Evolutionary conservation across 2,888 invertebrate species (phyloP).

Genomic region (Athalia cordata): DNA sequence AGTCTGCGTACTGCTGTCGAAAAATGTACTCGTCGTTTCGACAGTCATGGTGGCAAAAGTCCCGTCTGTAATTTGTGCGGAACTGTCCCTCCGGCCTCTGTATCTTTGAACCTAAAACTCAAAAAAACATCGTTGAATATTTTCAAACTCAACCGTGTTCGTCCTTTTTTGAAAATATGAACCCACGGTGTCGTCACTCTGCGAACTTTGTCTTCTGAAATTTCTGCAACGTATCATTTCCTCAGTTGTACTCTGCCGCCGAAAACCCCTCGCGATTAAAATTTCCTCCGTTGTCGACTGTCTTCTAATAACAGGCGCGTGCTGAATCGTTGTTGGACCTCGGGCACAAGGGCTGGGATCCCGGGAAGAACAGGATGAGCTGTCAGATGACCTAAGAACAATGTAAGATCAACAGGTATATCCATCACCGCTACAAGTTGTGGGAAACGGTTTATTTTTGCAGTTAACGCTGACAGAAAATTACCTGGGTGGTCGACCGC

Average conservation of each 20-base stretch:
- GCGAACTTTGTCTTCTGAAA: conserved; percentile 92
- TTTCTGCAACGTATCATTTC: conserved; percentile 95
- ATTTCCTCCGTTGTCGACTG: conserved; percentile 96
- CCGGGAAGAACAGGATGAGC: conserved; percentile 85
- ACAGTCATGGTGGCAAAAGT: conserved; percentile 95
- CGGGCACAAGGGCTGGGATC: conserved; percentile 89
- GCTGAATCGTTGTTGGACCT: conserved; percentile 69
- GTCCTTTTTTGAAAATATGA: neutral
- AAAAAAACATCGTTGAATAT: neutral
- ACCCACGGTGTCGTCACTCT: conserved; percentile 84
- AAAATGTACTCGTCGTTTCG: conserved; percentile 93
- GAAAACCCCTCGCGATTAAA: conserved; percentile 90
- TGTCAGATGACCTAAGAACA: conserved; percentile 74
- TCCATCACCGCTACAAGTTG: neutral
- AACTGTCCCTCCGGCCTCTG: conserved; percentile 87
- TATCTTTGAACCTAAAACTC: conserved; percentile 69
- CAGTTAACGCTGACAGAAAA: neutral
- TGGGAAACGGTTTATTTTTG: neutral
- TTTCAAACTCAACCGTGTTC: neutral
- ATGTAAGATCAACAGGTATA: neutral
- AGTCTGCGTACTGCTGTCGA: conserved; percentile 94
- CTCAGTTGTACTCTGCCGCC: conserved; percentile 92
- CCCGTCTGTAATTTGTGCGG: conserved; percentile 93
- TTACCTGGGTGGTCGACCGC: conserved; percentile 74
- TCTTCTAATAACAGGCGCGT: conserved; percentile 83